Percentiles rank a stretch among this genome's conserved stretches.
These are phyloP conservation scores for Geotrypetes seraphini DNA, from an alignment of 2,797 vertebrate species.

Conservation along the genomic window DNA sequence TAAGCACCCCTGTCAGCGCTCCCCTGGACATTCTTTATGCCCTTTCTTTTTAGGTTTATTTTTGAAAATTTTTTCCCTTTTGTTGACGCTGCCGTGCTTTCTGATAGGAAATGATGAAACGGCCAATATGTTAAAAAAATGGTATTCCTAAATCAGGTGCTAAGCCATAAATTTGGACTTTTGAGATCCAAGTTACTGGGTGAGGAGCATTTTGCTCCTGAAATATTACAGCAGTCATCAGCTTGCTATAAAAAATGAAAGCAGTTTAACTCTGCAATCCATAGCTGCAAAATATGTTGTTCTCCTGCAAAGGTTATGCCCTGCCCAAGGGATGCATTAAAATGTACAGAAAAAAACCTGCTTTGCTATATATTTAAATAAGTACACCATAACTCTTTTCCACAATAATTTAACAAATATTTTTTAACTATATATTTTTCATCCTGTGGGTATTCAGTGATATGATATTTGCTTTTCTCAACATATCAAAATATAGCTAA, in stretches of 20 bases:
- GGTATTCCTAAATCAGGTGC: constrained; percentile 57
- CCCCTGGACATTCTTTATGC: constrained; percentile 42
- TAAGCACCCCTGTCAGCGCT: too few relatives aligned
- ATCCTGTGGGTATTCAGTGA: constrained; percentile 37
- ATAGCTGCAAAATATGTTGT: constrained; percentile 52
- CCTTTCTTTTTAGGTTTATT: constrained; percentile 40
- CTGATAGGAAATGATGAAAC: constrained; percentile 54
- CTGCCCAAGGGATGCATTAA: constrained; percentile 57
- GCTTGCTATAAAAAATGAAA: constrained; percentile 60
- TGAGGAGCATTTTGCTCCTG: constrained; percentile 59
- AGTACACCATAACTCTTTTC: constrained; percentile 57
- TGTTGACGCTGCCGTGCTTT: constrained; percentile 49
- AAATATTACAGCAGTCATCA: constrained; percentile 64
- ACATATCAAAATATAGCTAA: constrained; percentile 27
- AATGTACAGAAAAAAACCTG: constrained; percentile 59
- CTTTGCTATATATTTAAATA: constrained; percentile 57
- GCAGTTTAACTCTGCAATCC: constrained; percentile 55
- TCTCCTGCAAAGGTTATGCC: constrained; percentile 55
- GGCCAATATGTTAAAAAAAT: constrained; percentile 55
- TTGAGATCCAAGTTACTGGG: constrained; percentile 59
- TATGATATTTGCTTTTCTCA: constrained; percentile 36
- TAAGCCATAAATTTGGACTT: constrained; percentile 55
- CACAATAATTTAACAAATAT: constrained; percentile 54
- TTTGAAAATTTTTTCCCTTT: constrained; percentile 46
- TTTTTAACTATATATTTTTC: constrained; percentile 57